phyloP scores from a whole-genome alignment of 2,888 invertebrate species.

The Eulithis prunata region DNA sequence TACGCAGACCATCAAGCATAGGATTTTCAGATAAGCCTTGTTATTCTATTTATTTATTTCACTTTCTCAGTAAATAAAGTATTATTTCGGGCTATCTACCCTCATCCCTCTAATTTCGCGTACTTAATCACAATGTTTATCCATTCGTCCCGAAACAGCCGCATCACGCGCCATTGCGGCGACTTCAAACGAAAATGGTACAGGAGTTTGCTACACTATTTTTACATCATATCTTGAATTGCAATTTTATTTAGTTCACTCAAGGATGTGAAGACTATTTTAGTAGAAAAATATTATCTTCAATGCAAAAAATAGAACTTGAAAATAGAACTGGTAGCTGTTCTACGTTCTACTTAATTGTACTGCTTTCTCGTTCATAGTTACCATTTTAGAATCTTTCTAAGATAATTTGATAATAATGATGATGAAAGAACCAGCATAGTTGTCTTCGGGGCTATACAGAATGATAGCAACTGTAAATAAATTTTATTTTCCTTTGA shows the following conservation, averaged over 20 bases:
- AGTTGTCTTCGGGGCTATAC: conserved; percentile 20
- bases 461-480: conserved; percentile 33
- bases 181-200: conserved; percentile 32
- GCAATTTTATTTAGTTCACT: too few species aligned
- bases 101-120: conserved; percentile 10
- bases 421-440: not conserved
- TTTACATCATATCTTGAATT: not conserved
- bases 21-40: too few species aligned
- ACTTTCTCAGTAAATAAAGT: not conserved
- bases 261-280: too few species aligned
- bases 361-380: too few species aligned
- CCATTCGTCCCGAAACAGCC: conserved; percentile 21
- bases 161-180: conserved; percentile 35
- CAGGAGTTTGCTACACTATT: not conserved
- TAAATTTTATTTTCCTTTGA: conserved; percentile 42
- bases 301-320: too few species aligned
- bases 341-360: too few species aligned
- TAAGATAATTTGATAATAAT: too few species aligned
- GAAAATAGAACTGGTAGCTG: too few species aligned
- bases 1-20: too few species aligned
- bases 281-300: too few species aligned
- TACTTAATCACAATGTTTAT: conserved; percentile 26
- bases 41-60: not conserved
- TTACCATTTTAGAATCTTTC: too few species aligned
- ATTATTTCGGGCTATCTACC: not conserved